Evolutionary conservation across 2,888 invertebrate species (phyloP).

Genomic region (Mythimna lalbum): DNA sequence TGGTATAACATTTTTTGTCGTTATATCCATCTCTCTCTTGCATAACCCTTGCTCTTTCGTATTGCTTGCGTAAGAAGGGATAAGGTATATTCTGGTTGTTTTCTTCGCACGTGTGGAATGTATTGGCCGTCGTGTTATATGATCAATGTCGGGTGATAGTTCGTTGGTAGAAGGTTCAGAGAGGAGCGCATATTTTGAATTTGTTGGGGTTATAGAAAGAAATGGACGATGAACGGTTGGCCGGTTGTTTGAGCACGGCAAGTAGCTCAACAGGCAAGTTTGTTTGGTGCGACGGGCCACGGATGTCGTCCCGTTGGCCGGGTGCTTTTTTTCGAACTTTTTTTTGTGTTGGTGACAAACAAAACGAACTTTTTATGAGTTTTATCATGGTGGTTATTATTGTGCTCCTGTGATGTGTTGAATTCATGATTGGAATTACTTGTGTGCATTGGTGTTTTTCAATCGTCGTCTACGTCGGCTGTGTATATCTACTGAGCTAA

Average conservation of each 20-base stretch:
- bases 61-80: constrained; percentile 52
- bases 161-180: constrained; percentile 54
- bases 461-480: constrained; percentile 65
- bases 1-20: constrained; percentile 64
- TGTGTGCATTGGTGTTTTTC: constrained; percentile 61
- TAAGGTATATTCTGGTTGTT: constrained; percentile 65
- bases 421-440: constrained; percentile 75
- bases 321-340: constrained; percentile 81
- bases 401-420: constrained; percentile 72
- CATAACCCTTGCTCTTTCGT: constrained; percentile 59
- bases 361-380: constrained; percentile 75
- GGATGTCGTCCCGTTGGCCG: constrained; percentile 81
- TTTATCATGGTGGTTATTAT: constrained; percentile 79
- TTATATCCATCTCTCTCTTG: constrained; percentile 69
- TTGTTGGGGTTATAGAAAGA: constrained; percentile 78
- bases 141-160: constrained; percentile 68
- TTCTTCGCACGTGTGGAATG: constrained; percentile 72
- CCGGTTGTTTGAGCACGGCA: constrained; percentile 66
- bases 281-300: constrained; percentile 82
- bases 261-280: constrained; percentile 76
- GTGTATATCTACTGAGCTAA: constrained; percentile 66
- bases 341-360: constrained; percentile 74
- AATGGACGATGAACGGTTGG: constrained; percentile 74
- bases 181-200: constrained; percentile 68
- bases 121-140: constrained; percentile 73